These are phyloP conservation scores for Mythimna impura DNA, from an alignment of 2,888 invertebrate genomes.

Conservation along the genomic window DNA sequence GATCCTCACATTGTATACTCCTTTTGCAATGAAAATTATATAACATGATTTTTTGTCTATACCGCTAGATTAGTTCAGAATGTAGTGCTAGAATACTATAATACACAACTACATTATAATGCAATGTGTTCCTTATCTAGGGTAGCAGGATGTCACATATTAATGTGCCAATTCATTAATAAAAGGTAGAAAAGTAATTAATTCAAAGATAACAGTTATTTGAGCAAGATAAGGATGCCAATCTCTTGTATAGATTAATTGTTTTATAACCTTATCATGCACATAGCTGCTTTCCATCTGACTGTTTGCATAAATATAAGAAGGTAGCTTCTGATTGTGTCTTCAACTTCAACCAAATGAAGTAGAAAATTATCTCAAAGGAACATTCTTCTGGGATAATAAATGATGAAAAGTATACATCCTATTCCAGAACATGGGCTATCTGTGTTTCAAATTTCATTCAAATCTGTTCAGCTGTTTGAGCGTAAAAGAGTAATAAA, in stretches of 20 bases:
- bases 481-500: too few relatives aligned
- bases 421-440: too few relatives aligned
- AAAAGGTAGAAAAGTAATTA: not conserved
- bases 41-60: not conserved
- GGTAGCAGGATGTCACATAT: constrained; percentile 19
- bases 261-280: not conserved
- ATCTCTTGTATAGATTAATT: not conserved
- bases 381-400: too few relatives aligned
- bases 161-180: constrained; percentile 3
- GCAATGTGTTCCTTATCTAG: constrained; percentile 21
- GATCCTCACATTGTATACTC: too few relatives aligned
- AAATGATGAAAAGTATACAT: too few relatives aligned
- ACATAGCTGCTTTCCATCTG: not conserved
- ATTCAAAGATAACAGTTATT: constrained; percentile 5
- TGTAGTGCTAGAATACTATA: not conserved
- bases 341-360: too few relatives aligned
- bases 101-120: not conserved
- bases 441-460: too few relatives aligned
- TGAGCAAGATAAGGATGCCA: not conserved
- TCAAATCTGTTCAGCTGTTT: too few relatives aligned
- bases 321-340: not conserved
- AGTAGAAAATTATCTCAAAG: too few relatives aligned
- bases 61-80: not conserved
- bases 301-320: not conserved
- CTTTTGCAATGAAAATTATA: not conserved